Conservation (phyloP, 2,113 vertebrate species). For the Kobus ellipsiprymnus region DNA sequence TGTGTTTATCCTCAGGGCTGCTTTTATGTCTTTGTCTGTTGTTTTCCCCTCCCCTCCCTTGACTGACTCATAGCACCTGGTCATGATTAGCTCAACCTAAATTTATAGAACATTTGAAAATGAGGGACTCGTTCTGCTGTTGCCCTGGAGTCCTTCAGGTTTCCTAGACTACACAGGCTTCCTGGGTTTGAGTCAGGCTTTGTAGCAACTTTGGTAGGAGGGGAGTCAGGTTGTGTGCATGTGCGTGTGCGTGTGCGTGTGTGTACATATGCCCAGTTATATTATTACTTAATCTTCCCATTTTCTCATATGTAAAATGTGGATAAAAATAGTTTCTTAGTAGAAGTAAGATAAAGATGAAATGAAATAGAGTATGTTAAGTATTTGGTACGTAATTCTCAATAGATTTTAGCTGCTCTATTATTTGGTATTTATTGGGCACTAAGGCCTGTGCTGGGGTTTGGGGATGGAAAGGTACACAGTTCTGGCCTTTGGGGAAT, state of each 20-base stretch:
- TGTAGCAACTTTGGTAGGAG: constrained; percentile 17
- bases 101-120: constrained; percentile 52
- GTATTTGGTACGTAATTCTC: neutral
- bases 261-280: neutral
- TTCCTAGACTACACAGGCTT: constrained; percentile 32
- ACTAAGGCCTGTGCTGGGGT: neutral
- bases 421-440: neutral
- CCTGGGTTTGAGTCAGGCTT: constrained; percentile 36
- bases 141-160: constrained; percentile 23
- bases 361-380: neutral
- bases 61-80: constrained; percentile 43
- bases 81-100: constrained; percentile 43
- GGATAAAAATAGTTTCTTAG: constrained; percentile 4
- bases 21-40: constrained; percentile 1
- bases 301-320: constrained; percentile 33
- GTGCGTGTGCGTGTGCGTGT: neutral
- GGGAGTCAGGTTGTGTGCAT: neutral
- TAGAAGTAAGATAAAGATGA: neutral
- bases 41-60: neutral
- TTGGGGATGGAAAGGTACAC: neutral
- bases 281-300: neutral
- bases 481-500: neutral
- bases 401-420: neutral
- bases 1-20: neutral
- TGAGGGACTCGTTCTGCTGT: constrained; percentile 29